A percentile compares a stretch with the other conserved stretches of the same genome.
Evolutionary conservation across 2,888 invertebrate genomes (phyloP).

Genomic region (Philereme vetulata): DNA sequence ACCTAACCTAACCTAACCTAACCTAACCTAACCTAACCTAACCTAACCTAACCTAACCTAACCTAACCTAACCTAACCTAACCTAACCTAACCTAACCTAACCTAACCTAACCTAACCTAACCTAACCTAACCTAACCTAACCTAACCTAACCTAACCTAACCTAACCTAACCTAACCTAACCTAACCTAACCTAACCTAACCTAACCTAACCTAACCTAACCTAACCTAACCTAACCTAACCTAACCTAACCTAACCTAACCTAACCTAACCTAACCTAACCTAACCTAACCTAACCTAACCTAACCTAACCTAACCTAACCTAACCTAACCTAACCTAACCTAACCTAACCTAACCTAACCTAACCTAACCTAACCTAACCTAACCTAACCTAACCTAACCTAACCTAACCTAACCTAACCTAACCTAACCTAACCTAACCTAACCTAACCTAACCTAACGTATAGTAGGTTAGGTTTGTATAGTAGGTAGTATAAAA

Average conservation of each 20-base stretch:
- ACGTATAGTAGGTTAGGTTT: conserved; percentile 21
- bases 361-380: conserved; percentile 36
- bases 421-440: conserved; percentile 36
- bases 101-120: conserved; percentile 14
- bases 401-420: conserved; percentile 40
- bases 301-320: conserved; percentile 1
- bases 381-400: conserved; percentile 39
- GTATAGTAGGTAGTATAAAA: too few species aligned
- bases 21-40: conserved; percentile 21
- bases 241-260: conserved; percentile 33
- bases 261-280: conserved; percentile 14
- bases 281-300: conserved; percentile 22
- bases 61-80: conserved; percentile 21
- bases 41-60: conserved; percentile 21
- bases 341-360: conserved; percentile 29
- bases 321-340: conserved; percentile 4
- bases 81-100: conserved; percentile 21
- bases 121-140: conserved; percentile 2
- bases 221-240: conserved; percentile 29
- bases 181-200: conserved; percentile 3
- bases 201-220: not conserved
- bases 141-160: not conserved
- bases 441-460: conserved; percentile 33
- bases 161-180: conserved; percentile 3
- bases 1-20: conserved; percentile 6